Percentiles rank a stretch among this genome's conserved stretches.
These are phyloP conservation scores for Miichthys miiuy DNA, from an alignment of 2,797 vertebrate species.

Conservation along the genomic window DNA sequence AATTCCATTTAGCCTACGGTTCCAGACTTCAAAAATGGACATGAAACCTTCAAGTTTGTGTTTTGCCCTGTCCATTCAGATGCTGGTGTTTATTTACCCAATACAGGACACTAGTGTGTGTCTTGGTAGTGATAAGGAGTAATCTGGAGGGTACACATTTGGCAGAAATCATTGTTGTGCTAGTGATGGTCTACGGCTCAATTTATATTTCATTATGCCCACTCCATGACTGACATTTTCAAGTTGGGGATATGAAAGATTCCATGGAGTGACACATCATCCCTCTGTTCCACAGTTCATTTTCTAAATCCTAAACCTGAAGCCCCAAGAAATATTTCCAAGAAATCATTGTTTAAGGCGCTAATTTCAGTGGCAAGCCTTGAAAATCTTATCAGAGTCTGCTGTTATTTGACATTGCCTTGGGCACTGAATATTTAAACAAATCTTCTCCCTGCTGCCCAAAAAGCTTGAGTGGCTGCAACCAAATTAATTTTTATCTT, in stretches of 20 bases:
- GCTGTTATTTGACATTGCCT: conserved; percentile 85
- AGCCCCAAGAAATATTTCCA: conserved; percentile 70
- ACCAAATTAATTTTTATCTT: conserved; percentile 76
- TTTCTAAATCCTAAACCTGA: conserved; percentile 66
- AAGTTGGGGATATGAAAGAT: conserved; percentile 80
- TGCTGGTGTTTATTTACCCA: conserved; percentile 82
- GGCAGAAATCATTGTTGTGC: conserved; percentile 83
- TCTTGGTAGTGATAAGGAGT: conserved; percentile 84
- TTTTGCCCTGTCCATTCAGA: conserved; percentile 74
- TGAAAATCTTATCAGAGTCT: conserved; percentile 80
- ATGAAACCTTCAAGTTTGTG: conserved; percentile 78
- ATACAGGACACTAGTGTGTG: conserved; percentile 79
- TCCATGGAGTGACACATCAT: conserved; percentile 78
- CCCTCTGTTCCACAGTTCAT: conserved; percentile 74
- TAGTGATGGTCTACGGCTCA: conserved; percentile 78
- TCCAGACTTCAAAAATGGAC: conserved; percentile 81
- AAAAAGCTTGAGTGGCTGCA: conserved; percentile 72
- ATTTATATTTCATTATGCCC: conserved; percentile 87
- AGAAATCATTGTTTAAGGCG: conserved; percentile 85
- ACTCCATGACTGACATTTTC: conserved; percentile 86
- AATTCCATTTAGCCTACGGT: conserved; percentile 81
- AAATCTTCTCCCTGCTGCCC: conserved; percentile 74
- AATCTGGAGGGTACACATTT: conserved; percentile 83
- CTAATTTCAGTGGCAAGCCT: conserved; percentile 80
- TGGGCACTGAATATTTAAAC: conserved; percentile 83